A percentile compares a stretch with the other conserved stretches of the same genome.
Evolutionary conservation across 1,140 invertebrate genomes (phyloP).

Genomic region (Drosophila azteca): DNA sequence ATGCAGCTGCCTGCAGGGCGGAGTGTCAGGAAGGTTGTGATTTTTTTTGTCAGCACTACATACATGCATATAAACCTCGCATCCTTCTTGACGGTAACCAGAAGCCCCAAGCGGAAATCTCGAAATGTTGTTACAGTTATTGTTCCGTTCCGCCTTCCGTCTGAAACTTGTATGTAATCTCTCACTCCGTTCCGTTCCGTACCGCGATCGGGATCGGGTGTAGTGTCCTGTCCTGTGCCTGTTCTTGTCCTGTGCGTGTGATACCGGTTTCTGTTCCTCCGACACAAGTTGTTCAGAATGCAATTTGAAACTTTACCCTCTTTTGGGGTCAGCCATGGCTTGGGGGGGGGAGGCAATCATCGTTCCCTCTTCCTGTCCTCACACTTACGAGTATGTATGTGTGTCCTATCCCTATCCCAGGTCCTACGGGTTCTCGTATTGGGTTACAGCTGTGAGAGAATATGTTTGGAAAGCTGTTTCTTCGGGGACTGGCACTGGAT

Average conservation of each 20-base stretch:
- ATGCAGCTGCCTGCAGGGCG: slow-evolving; percentile 53
- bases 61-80: slow-evolving; percentile 10
- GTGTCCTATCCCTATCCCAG: slow-evolving; percentile 30
- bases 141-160: neutral
- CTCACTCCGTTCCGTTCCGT: neutral
- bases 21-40: slow-evolving; percentile 49
- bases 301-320: slow-evolving; percentile 66
- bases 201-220: slow-evolving; percentile 6
- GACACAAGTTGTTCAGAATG: slow-evolving; percentile 57
- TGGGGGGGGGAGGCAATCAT: slow-evolving; percentile 38
- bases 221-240: neutral
- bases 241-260: slow-evolving; percentile 17
- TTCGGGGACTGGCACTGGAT: neutral
- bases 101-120: slow-evolving; percentile 63
- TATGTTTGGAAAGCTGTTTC: slow-evolving; percentile 31
- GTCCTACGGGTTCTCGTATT: slow-evolving; percentile 58
- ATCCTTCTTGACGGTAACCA: slow-evolving; percentile 45
- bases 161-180: slow-evolving; percentile 64
- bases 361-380: slow-evolving; percentile 41
- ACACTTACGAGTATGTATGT: neutral
- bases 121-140: slow-evolving; percentile 64
- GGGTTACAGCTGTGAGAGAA: slow-evolving; percentile 56
- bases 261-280: slow-evolving; percentile 56
- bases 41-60: slow-evolving; percentile 46
- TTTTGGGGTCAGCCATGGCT: slow-evolving; percentile 8